Base-by-base conservation (phyloP, 2,113 vertebrate genomes). In the Onychorhynchus coronatus region DNA sequence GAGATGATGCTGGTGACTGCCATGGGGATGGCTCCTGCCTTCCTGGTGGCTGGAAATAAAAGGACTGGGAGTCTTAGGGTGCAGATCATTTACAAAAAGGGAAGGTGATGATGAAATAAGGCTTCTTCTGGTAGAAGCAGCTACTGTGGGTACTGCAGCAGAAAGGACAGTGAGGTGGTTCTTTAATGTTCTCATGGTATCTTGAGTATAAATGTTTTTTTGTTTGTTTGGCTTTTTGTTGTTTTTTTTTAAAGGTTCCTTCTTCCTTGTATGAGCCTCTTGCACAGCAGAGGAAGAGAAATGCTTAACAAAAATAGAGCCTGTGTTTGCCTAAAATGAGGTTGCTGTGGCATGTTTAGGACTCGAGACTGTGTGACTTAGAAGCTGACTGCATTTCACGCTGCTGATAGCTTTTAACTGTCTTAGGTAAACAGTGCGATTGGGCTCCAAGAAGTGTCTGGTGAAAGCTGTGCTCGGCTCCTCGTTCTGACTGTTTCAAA, bases 371-470 rank as follows among this genome's bases (percentile, higher is more conserved):
- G 82, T 78, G 90, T 59, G 92, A 86, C 93, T 95, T 97, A 94
- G 93, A 96, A 95, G 90, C 87, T 93, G 96, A 46, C 90, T 96
- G 86, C 56, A 39, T 93, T 92, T 96, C 90, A 91, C 2, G 10
- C 83, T 96, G 92, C 79, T 92, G 95, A 90, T 91, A 91, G 47
- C 93, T 96, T 96, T 96, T 49, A 94, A 92, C 88, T 96, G 88
- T 86, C 88, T 91, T 81, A 53, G 92, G 88, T 93, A 93, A 96
- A 94, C 85, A 96, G 20, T 68, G 59, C 76, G 14, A 0, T 72
- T 90, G 56, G 28, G 73, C 85, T 96, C 65, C 42, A 85, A 81
- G 47, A 92, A 78, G 73, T 23, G 68, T 68, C 83, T 86, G 65
- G 47, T 86, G 56, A 70, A 81, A 86, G 61, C 92, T 75, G 46